Conservation (phyloP, 2,888 invertebrate species). For the Pandemis heparana region DNA sequence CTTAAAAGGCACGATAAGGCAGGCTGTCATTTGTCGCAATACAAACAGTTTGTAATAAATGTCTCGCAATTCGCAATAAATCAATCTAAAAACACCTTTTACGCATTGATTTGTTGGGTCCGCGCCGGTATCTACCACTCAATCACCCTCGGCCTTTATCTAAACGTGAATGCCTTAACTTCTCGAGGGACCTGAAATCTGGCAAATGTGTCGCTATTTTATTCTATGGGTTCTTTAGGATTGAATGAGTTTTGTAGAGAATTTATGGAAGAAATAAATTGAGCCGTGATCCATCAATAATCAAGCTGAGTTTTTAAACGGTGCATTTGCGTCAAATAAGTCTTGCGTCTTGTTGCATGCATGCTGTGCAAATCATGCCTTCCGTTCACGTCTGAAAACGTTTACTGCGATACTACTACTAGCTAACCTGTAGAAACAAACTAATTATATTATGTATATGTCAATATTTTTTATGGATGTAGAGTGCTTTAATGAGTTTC, state of each 20-base stretch:
- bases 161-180: slow-evolving; percentile 16
- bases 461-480: no score
- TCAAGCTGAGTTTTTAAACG: not conserved
- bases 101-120: slow-evolving; percentile 10
- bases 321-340: no score
- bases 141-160: slow-evolving; percentile 22
- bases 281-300: not conserved
- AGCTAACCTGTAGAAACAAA: no score
- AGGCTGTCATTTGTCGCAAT: slow-evolving; percentile 14
- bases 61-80: slow-evolving; percentile 7
- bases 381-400: no score
- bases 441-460: no score
- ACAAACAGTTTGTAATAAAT: slow-evolving; percentile 12
- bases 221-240: not conserved
- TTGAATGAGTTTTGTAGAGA: not conserved
- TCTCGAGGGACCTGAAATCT: slow-evolving; percentile 7
- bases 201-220: not conserved
- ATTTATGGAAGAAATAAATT: not conserved
- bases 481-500: no score
- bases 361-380: no score
- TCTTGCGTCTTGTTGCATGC: no score
- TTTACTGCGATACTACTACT: no score
- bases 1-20: not conserved
- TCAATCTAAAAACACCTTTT: slow-evolving; percentile 22
- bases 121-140: slow-evolving; percentile 7